A percentile compares a stretch with the other conserved stretches of the same genome.
phyloP scores from a whole-genome alignment of 2,797 vertebrate species.

The Lepidocolaptes lacrymiger region DNA sequence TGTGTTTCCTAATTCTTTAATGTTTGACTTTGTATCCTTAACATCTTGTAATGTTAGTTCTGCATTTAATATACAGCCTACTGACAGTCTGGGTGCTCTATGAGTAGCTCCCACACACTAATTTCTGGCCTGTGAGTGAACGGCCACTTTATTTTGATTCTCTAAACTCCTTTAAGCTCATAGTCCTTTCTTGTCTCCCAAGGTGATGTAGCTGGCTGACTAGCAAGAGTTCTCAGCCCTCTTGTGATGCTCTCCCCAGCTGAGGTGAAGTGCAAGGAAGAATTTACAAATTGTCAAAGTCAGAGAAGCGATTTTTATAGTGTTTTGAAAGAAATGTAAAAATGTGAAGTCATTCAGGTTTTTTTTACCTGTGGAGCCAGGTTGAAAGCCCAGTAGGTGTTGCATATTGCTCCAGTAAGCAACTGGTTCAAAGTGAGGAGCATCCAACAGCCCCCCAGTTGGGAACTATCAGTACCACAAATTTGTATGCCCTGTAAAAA shows the following conservation, averaged over 20 bases:
- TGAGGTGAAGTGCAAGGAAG: not conserved
- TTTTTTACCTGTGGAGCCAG: not conserved
- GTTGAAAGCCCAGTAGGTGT: not conserved
- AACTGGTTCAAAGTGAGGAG: not conserved
- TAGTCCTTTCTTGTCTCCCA: fast-evolving
- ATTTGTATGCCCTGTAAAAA: not conserved
- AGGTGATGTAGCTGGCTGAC: fast-evolving
- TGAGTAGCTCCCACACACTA: not conserved
- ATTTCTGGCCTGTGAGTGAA: not conserved
- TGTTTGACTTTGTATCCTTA: not conserved
- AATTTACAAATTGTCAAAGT: not conserved
- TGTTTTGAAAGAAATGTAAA: not conserved
- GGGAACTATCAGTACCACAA: not conserved
- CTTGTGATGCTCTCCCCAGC: fast-evolving
- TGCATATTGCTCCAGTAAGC: fast-evolving
- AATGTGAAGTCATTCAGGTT: not conserved
- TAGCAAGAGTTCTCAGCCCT: not conserved
- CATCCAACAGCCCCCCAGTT: not conserved
- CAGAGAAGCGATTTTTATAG: not conserved
- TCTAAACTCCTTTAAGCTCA: not conserved
- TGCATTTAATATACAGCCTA: not conserved
- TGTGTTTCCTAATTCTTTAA: not conserved
- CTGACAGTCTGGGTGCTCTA: not conserved
- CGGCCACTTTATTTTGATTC: not conserved
- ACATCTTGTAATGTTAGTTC: not conserved